phyloP scores from a whole-genome alignment of 2,797 vertebrate species.

The Halcyon chelicuti region DNA sequence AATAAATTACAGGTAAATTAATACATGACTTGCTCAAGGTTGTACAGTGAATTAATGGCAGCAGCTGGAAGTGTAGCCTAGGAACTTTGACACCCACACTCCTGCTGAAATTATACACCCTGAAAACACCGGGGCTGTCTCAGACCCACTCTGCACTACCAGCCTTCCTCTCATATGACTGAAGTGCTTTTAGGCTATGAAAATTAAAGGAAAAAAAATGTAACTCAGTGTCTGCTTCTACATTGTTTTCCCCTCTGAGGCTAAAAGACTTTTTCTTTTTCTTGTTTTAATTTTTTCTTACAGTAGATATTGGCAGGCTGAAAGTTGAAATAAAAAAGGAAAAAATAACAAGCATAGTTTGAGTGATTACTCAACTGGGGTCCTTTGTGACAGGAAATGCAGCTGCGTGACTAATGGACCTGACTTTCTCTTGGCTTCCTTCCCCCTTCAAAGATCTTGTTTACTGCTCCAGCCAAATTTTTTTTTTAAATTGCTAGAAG shows the following conservation, averaged over 20 bases:
- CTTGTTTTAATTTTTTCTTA: slow-evolving; percentile 45
- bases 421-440: slow-evolving; percentile 83
- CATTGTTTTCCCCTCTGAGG: slow-evolving; percentile 50
- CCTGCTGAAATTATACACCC: background rate
- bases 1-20: background rate
- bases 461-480: slow-evolving; percentile 70
- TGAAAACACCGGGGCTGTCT: background rate
- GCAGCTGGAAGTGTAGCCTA: background rate
- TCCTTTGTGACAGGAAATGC: slow-evolving; percentile 82
- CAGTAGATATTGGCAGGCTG: slow-evolving; percentile 77
- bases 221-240: slow-evolving; percentile 44
- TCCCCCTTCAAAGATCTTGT: slow-evolving; percentile 80
- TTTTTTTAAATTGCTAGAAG: slow-evolving; percentile 72
- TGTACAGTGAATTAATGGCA: background rate
- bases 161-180: background rate
- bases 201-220: slow-evolving; percentile 30
- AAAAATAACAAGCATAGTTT: slow-evolving; percentile 82
- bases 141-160: background rate
- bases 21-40: background rate
- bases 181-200: slow-evolving; percentile 31
- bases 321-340: slow-evolving; percentile 73
- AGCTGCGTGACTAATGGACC: slow-evolving; percentile 82
- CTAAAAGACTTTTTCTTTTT: background rate
- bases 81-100: background rate
- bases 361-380: slow-evolving; percentile 81